Conservation (phyloP, 2,888 invertebrate species). For the Chelonus formosanus region DNA sequence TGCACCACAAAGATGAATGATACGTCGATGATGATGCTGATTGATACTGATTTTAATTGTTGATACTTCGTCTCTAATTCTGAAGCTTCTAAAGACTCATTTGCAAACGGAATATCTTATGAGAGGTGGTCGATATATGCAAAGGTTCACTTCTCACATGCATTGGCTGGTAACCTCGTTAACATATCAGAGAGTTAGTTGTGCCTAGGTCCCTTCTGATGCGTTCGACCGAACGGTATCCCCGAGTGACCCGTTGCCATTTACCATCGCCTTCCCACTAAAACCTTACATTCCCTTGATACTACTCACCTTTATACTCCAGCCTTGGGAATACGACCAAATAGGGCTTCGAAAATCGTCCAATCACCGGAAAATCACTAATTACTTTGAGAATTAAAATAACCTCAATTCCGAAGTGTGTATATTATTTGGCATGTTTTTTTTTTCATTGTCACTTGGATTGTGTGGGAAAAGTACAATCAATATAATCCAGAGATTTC, state of each 20-base stretch:
- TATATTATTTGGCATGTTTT: no score
- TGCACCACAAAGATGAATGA: no score
- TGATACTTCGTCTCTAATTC: conserved; percentile 2
- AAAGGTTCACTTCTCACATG: conserved; percentile 28
- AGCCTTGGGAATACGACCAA: conserved; percentile 20
- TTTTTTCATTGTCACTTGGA: no score
- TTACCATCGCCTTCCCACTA: conserved; percentile 43
- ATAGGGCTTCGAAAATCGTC: no score
- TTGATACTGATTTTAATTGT: conserved; percentile 3
- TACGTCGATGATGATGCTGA: not conserved
- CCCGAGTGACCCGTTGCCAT: conserved; percentile 51
- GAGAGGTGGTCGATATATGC: conserved; percentile 30
- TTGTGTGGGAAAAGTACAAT: no score
- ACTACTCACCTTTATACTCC: conserved; percentile 12
- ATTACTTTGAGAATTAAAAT: no score
- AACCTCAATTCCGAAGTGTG: no score
- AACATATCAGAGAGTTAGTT: conserved; percentile 53
- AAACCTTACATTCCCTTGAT: conserved; percentile 19
- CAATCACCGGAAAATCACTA: no score
- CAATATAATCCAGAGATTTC: no score
- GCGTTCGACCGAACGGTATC: conserved; percentile 43
- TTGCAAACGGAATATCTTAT: conserved; percentile 36
- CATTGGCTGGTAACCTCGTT: conserved; percentile 43
- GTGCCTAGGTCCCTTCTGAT: conserved; percentile 37
- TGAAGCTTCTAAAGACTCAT: conserved; percentile 15